Percentiles rank a stretch among this genome's conserved stretches.
phyloP scores from a whole-genome alignment of 1,140 invertebrate genomes.

The Pseudomyrmex dendroicus region DNA sequence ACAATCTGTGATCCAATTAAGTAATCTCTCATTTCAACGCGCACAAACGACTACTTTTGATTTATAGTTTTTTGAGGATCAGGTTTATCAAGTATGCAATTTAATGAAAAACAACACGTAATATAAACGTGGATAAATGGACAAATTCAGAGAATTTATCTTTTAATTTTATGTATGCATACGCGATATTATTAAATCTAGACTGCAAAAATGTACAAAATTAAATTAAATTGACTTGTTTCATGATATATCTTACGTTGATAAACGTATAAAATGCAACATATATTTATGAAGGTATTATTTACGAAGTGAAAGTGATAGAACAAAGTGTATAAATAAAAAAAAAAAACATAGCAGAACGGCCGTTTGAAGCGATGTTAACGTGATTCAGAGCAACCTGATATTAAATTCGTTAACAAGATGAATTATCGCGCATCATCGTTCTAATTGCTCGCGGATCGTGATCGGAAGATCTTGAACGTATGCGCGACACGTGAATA shows the following conservation, averaged over 20 bases:
- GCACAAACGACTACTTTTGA: background rate
- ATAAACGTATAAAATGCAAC: no score
- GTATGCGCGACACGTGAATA: constrained; percentile 29
- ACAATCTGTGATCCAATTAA: constrained; percentile 8
- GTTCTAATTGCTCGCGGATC: constrained; percentile 38
- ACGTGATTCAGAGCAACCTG: background rate
- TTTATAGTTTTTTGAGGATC: background rate
- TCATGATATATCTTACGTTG: no score
- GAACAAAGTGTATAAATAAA: no score
- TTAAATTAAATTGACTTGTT: no score
- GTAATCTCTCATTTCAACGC: background rate
- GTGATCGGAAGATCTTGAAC: background rate
- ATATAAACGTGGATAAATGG: no score
- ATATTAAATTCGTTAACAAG: constrained; percentile 27
- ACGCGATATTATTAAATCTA: background rate
- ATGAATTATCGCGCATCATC: background rate
- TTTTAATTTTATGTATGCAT: background rate
- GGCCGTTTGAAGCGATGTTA: background rate
- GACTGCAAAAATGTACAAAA: no score
- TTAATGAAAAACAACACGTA: background rate
- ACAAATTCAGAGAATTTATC: background rate
- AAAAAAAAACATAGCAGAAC: background rate
- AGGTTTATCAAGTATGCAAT: background rate
- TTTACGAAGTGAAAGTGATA: no score
- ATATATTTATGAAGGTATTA: no score